These are phyloP conservation scores for Oegoconia quadripuncta DNA, from an alignment of 2,888 invertebrate genomes.

Conservation along the genomic window DNA sequence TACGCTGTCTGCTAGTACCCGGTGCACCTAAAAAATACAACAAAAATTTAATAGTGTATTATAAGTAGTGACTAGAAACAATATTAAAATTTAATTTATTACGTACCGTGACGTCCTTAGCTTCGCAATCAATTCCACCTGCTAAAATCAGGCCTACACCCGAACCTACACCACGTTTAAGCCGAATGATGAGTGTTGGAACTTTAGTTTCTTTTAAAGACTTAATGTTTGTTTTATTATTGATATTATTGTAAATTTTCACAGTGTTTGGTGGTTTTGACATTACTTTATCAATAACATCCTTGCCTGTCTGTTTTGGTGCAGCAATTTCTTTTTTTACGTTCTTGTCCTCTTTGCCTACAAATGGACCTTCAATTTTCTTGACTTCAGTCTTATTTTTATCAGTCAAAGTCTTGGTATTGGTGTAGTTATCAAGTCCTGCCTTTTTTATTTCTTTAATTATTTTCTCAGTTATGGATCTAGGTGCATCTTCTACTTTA, in stretches of 20 bases:
- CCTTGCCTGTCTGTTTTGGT: slow-evolving; percentile 26
- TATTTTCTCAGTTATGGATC: slow-evolving; percentile 53
- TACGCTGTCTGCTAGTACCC: slow-evolving; percentile 90
- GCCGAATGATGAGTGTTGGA: slow-evolving; percentile 48
- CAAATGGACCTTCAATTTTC: slow-evolving; percentile 25
- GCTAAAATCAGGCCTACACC: slow-evolving; percentile 93
- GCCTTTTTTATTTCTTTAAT: slow-evolving; percentile 59
- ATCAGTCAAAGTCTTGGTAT: slow-evolving; percentile 23
- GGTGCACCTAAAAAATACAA: slow-evolving; percentile 84
- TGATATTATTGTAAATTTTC: slow-evolving; percentile 26
- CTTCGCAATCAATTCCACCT: slow-evolving; percentile 94
- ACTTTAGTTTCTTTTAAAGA: slow-evolving; percentile 34
- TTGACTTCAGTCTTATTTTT: slow-evolving; percentile 27
- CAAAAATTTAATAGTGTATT: background rate
- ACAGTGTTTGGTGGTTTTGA: slow-evolving; percentile 24
- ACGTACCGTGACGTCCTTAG: slow-evolving; percentile 93
- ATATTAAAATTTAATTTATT: background rate
- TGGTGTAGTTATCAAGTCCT: slow-evolving; percentile 46
- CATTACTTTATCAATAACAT: slow-evolving; percentile 12
- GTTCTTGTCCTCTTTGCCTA: slow-evolving; percentile 32
- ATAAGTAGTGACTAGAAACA: no score
- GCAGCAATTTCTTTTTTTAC: slow-evolving; percentile 25
- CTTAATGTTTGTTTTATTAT: slow-evolving; percentile 33
- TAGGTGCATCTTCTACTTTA: slow-evolving; percentile 55
- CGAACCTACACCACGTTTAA: slow-evolving; percentile 67